A percentile compares a stretch with the other conserved stretches of the same genome.
These are phyloP conservation scores for Amphipyra tragopoginis DNA, from an alignment of 2,888 invertebrate species.

Conservation along the genomic window DNA sequence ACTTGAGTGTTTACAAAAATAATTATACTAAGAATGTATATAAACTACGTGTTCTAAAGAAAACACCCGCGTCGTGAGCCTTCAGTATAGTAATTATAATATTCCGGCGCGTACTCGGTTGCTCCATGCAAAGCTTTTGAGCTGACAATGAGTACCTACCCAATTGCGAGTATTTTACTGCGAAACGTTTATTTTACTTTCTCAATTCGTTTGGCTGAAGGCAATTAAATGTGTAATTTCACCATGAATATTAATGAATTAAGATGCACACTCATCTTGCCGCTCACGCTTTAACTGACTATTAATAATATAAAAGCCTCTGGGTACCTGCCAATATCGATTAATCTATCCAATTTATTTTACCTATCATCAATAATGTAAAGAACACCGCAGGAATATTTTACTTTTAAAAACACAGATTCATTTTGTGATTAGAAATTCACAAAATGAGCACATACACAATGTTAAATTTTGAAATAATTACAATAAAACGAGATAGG, in stretches of 20 bases:
- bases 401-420: no score
- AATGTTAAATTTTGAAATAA: constrained; percentile 11
- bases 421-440: no score
- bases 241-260: constrained; percentile 86
- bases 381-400: no score
- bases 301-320: constrained; percentile 81
- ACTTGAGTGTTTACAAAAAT: constrained; percentile 25
- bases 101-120: constrained; percentile 5
- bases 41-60: background rate
- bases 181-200: constrained; percentile 73
- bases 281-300: constrained; percentile 77
- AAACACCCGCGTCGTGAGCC: background rate
- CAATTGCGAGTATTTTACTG: constrained; percentile 69
- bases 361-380: no score
- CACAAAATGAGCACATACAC: no score
- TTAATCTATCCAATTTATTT: constrained; percentile 67
- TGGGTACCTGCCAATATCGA: constrained; percentile 65
- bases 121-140: constrained; percentile 26
- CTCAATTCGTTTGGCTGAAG: constrained; percentile 79
- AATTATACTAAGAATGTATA: no score
- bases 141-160: constrained; percentile 59
- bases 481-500: constrained; percentile 17
- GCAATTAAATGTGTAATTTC: constrained; percentile 84
- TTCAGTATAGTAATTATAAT: constrained; percentile 36
- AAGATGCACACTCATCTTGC: constrained; percentile 79